Evolutionary conservation across 2,888 invertebrate species (phyloP).

Genomic region (Drosophila neonasuta): DNA sequence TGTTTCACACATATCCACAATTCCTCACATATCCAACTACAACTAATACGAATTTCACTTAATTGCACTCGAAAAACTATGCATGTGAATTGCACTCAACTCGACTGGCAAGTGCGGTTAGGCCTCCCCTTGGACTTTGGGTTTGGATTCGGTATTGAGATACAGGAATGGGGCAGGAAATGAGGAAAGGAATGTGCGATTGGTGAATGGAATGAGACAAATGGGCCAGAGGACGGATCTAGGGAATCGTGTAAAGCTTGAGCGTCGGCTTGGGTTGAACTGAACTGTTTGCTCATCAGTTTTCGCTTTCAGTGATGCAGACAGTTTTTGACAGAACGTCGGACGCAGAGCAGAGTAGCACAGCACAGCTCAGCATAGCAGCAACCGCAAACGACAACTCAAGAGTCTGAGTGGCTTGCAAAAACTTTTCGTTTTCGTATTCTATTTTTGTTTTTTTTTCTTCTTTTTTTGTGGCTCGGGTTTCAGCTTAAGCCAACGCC

Average conservation of each 20-base stretch:
- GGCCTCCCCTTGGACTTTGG: slow-evolving; percentile 4
- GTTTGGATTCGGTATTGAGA: not conserved
- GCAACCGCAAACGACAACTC: slow-evolving; percentile 55
- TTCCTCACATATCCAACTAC: slow-evolving; percentile 15
- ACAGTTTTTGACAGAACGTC: slow-evolving; percentile 61
- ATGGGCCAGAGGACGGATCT: not conserved
- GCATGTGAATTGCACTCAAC: slow-evolving; percentile 71
- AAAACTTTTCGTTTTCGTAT: slow-evolving; percentile 53
- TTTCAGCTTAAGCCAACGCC: slow-evolving; percentile 45
- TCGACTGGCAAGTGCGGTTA: slow-evolving; percentile 55
- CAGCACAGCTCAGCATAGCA: not conserved
- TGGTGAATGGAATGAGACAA: not conserved
- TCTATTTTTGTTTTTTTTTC: not conserved
- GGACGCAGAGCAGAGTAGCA: slow-evolving; percentile 28
- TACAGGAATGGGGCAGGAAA: not conserved
- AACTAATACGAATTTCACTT: slow-evolving; percentile 74
- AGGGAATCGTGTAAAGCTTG: too few relatives aligned
- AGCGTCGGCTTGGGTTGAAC: not conserved
- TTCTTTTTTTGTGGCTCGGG: slow-evolving; percentile 12
- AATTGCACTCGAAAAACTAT: slow-evolving; percentile 73
- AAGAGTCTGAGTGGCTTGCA: slow-evolving; percentile 41
- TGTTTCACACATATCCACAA: slow-evolving; percentile 29
- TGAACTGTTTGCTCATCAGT: slow-evolving; percentile 30
- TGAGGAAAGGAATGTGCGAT: not conserved
- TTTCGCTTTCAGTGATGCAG: slow-evolving; percentile 55